Evolutionary conservation across 2,888 invertebrate genomes (phyloP), one percentile per base, ranked within the genome.

Genomic region (Caenorhabditis sp.): DNA sequence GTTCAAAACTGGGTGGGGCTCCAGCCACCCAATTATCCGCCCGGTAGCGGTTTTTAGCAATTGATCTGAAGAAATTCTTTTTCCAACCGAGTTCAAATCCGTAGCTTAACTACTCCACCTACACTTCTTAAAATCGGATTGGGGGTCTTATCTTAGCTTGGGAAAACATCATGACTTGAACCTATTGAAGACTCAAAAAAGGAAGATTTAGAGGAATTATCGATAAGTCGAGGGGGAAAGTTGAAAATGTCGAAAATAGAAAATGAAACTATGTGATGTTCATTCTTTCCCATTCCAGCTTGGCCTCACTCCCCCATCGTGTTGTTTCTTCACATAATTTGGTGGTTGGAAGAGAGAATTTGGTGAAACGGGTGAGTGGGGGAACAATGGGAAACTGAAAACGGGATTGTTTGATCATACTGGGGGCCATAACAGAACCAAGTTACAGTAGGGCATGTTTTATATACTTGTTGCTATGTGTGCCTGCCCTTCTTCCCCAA

Each of bases 381-480:
- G 26, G 68, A 80, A 68, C 71, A 72, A 72, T 62, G 28, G 68
- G 28, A 62, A 28, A 47, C 68, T 74, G 69, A 65, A 72, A 80
- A 80, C 80, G 65, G 62, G 80, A 80, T 50, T 65, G 68, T 58
- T 74, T 64, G 74, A 74, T 69, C 32, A 61, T 53, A 67, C 20
- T 35, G 26, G 61, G 58, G 62, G 50, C 51, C 61, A 62, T 68
- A 61, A 72, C 67, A 80, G 68, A 72, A 61, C 67, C 72, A 68
- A 64, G 47, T 62, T 72, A 74, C 62, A 64, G 69, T 80, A 74
- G 26, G 68, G 56, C 74, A 80, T 69, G 80, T 80, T 80, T 80
- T 80, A 80, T 74, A 80, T 74, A 80, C 80, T 67, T 58, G 68
- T 68, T 56, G 40, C 50, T 53, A 37, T 50, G 22, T 65, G 37